phyloP scores from a whole-genome alignment of 1,140 invertebrate species.

The Oppia nitens region DNA sequence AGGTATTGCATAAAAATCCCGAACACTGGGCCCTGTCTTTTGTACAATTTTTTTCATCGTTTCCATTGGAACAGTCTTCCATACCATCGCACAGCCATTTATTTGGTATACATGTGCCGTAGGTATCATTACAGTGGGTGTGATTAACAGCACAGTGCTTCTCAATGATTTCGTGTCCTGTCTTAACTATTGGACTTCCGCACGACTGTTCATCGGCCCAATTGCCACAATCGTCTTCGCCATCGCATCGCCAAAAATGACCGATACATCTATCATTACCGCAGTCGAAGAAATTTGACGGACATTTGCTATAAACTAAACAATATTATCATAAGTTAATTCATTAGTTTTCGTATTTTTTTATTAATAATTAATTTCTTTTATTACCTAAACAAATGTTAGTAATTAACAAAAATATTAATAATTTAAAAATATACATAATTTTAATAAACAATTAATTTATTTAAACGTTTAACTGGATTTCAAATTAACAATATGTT shows the following conservation, averaged over 20 bases:
- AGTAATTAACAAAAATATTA: no score
- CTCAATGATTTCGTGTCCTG: neutral
- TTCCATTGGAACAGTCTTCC: slow-evolving; percentile 30
- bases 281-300: slow-evolving; percentile 46
- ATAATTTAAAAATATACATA: no score
- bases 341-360: no score
- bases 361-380: no score
- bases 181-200: no score
- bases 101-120: slow-evolving; percentile 15
- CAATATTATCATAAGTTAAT: no score
- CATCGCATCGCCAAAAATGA: slow-evolving; percentile 66
- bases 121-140: slow-evolving; percentile 11
- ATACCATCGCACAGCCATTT: slow-evolving; percentile 22
- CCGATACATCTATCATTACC: slow-evolving; percentile 81
- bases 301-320: neutral
- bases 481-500: no score
- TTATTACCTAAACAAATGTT: no score
- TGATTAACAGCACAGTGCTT: slow-evolving; percentile 13
- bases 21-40: slow-evolving; percentile 29
- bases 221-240: slow-evolving; percentile 80
- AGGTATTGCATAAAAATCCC: slow-evolving; percentile 19
- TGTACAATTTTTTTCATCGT: slow-evolving; percentile 27
- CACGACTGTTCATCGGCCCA: slow-evolving; percentile 78
- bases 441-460: no score
- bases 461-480: no score